Base-by-base conservation (phyloP, 2,888 invertebrate species). In the Diachrysia chrysitis region DNA sequence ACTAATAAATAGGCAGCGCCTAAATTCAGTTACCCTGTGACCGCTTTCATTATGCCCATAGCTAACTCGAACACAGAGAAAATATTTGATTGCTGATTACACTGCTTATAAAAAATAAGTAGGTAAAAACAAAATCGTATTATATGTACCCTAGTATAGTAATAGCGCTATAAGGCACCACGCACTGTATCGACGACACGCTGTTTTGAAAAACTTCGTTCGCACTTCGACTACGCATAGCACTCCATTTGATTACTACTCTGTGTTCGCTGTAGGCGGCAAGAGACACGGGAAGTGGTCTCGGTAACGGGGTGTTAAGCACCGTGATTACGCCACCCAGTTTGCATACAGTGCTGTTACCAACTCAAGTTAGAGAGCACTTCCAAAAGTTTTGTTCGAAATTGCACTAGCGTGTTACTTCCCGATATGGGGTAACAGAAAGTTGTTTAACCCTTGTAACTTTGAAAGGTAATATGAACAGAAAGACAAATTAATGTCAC, bases 261-360 rank as follows among this genome's bases (percentile, higher is more conserved):
- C 71, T 32, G 17, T 74, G 58, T 51, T 48, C 10, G 7, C 48
- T 21, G 12, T 19, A 54, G 57, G 60, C 53, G 56, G 51, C 67
- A 71, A 68, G 78, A 82, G 77, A 82, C 70, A 79, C 73, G 66
- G 80, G 83, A 84, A 82, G 81, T 74, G 68, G 71, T 73, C 69
- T 74, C 76, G 66, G 83, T 82, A 80, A 79, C 83, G 79, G 82
- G 69, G 85, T 82, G 85, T 86, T 85, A 84, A 83, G 79, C 85
- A 79, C 80, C 69, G 79, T 82, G 83, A 85, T 87, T 83, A 81
- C 80, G 78, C 58, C 63, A 58, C 67, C 77, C 69, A 83, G 84
- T 83, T 83, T 84, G 81, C 83, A 83, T 82, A 79, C 76, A 81
- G 69, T 66, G 66, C 73, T 76, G 73, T 68, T 67, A 74, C 76